Evolutionary conservation across 2,113 vertebrate genomes (phyloP).

Genomic region (Pantherophis guttatus): DNA sequence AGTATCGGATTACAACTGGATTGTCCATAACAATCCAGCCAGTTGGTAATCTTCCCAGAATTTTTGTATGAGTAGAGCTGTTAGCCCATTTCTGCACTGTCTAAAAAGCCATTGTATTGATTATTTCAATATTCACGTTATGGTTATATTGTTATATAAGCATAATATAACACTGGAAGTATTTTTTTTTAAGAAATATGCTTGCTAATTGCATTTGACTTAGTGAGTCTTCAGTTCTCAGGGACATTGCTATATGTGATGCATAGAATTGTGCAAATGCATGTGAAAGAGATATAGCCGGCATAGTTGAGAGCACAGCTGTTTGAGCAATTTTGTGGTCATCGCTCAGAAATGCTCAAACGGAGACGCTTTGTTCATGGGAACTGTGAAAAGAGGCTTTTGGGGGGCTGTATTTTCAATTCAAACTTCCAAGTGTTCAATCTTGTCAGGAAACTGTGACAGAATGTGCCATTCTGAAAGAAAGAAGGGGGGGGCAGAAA

Average conservation of each 20-base stretch:
- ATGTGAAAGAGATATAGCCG: neutral
- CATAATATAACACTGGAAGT: neutral
- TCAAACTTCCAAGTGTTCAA: slow-evolving; percentile 52
- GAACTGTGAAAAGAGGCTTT: slow-evolving; percentile 25
- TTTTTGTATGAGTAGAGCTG: neutral
- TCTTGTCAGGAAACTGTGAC: slow-evolving; percentile 35
- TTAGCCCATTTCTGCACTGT: neutral
- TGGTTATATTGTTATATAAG: neutral
- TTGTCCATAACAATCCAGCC: neutral
- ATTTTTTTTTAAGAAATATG: neutral
- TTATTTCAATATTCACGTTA: neutral
- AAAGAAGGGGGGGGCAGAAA: slow-evolving; percentile 41
- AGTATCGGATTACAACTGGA: neutral
- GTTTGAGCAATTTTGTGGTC: slow-evolving; percentile 48
- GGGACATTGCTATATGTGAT: slow-evolving; percentile 9
- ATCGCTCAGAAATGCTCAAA: slow-evolving; percentile 52
- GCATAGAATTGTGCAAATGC: neutral
- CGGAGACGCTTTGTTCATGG: slow-evolving; percentile 44
- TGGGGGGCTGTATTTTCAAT: slow-evolving; percentile 48
- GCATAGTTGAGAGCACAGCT: slow-evolving; percentile 48
- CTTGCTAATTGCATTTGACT: neutral
- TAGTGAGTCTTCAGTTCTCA: neutral
- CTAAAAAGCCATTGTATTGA: neutral
- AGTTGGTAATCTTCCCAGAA: neutral
- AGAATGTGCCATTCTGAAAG: slow-evolving; percentile 48